phyloP scores from a whole-genome alignment of 2,888 invertebrate species.

The Polylopha cassiicola region DNA sequence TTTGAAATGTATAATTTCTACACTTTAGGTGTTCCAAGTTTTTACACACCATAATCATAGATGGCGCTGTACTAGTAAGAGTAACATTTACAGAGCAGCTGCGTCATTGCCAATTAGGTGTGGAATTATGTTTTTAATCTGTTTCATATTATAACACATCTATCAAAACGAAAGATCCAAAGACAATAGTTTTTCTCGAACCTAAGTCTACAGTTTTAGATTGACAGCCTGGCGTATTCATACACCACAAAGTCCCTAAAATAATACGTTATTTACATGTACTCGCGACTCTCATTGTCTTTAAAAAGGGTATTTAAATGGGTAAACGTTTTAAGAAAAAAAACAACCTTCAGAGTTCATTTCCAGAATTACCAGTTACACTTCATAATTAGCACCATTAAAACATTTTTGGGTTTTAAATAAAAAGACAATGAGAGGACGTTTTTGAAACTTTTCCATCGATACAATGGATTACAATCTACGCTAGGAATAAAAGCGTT shows the following conservation, averaged over 20 bases:
- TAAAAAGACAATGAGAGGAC: slow-evolving; percentile 59
- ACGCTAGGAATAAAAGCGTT: slow-evolving; percentile 63
- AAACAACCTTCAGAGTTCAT: slow-evolving; percentile 41
- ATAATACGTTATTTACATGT: slow-evolving; percentile 41
- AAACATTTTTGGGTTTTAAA: slow-evolving; percentile 33
- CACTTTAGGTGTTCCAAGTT: too few relatives aligned
- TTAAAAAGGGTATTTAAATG: slow-evolving; percentile 26
- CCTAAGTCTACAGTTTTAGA: slow-evolving; percentile 48
- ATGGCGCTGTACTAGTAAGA: too few relatives aligned
- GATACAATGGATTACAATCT: slow-evolving; percentile 55
- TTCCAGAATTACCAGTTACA: slow-evolving; percentile 29
- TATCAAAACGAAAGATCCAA: slow-evolving; percentile 27
- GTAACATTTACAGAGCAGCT: too few relatives aligned
- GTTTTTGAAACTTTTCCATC: slow-evolving; percentile 69
- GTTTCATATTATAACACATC: too few relatives aligned
- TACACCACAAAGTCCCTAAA: slow-evolving; percentile 47
- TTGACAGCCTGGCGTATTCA: slow-evolving; percentile 56
- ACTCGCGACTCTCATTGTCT: slow-evolving; percentile 63
- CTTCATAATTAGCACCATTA: slow-evolving; percentile 57
- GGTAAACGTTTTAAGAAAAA: slow-evolving; percentile 30
- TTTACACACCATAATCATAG: too few relatives aligned
- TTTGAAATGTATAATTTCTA: too few relatives aligned
- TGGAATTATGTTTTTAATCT: too few relatives aligned
- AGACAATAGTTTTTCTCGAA: slow-evolving; percentile 42
- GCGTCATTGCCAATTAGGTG: too few relatives aligned